Conservation (phyloP, 2,113 vertebrate genomes). For the Lethenteron camtschaticum region DNA sequence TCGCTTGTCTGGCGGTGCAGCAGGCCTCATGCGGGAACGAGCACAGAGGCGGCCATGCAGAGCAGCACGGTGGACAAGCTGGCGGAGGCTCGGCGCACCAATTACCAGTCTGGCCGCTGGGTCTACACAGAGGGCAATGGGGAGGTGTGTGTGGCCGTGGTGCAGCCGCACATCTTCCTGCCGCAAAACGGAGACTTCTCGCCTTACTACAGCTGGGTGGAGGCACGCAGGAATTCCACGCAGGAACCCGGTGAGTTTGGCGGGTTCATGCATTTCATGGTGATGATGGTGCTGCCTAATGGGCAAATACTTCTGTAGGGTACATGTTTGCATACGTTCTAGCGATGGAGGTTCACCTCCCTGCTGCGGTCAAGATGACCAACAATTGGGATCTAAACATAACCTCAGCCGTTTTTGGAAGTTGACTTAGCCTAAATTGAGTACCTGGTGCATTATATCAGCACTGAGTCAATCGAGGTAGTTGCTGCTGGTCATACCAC, state of each 20-base stretch:
- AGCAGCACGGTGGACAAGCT: slow-evolving; percentile 92
- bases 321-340: background rate
- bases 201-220: slow-evolving; percentile 73
- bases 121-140: slow-evolving; percentile 91
- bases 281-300: background rate
- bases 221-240: slow-evolving; percentile 45
- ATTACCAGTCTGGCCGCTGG: slow-evolving; percentile 84
- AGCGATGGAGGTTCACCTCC: background rate
- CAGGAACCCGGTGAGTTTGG: slow-evolving; percentile 50
- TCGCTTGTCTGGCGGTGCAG: background rate
- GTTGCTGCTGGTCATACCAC: too few relatives aligned
- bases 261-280: background rate
- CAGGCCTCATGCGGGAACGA: background rate
- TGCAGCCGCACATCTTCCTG: slow-evolving; percentile 52
- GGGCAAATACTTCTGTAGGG: background rate
- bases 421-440: too few relatives aligned
- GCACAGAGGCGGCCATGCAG: slow-evolving; percentile 40
- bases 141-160: slow-evolving; percentile 83
- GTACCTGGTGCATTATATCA: too few relatives aligned
- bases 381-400: background rate
- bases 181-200: slow-evolving; percentile 91
- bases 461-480: too few relatives aligned
- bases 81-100: slow-evolving; percentile 72
- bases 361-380: background rate
- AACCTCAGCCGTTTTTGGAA: too few relatives aligned